Conservation (phyloP, 1,140 invertebrate genomes). For the Eurosta solidaginis region DNA sequence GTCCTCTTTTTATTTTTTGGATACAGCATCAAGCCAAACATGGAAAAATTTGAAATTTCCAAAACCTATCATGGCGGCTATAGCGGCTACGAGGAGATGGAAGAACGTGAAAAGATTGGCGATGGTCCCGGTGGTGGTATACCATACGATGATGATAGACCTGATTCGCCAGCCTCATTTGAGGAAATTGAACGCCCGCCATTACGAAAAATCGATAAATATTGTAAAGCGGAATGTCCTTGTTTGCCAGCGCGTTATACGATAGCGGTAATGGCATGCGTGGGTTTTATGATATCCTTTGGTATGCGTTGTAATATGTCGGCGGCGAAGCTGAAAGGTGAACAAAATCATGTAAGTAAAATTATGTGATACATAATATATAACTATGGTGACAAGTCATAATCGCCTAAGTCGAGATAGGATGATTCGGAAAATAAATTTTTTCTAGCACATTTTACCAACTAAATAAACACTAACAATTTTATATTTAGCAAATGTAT, state of each 20-base stretch:
- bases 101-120: conserved; percentile 62
- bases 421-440: too few relatives aligned
- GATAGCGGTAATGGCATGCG: conserved; percentile 80
- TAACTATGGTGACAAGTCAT: too few relatives aligned
- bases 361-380: not conserved
- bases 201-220: conserved; percentile 84
- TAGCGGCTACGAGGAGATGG: conserved; percentile 64
- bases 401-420: too few relatives aligned
- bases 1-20: conserved; percentile 22
- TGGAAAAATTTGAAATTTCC: conserved; percentile 67
- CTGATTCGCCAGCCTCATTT: conserved; percentile 72
- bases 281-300: conserved; percentile 92
- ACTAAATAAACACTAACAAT: too few relatives aligned
- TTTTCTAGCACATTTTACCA: too few relatives aligned
- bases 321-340: conserved; percentile 83
- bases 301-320: conserved; percentile 97
- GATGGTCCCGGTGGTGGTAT: conserved; percentile 60
- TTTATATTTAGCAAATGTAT: too few relatives aligned
- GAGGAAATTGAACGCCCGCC: conserved; percentile 76
- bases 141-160: conserved; percentile 63
- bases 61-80: conserved; percentile 59
- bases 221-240: conserved; percentile 84
- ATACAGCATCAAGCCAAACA: conserved; percentile 55
- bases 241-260: conserved; percentile 87
- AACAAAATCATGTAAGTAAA: conserved; percentile 62